Evolutionary conservation across 2,797 vertebrate species (phyloP).

Genomic region (Rhinella marina): DNA sequence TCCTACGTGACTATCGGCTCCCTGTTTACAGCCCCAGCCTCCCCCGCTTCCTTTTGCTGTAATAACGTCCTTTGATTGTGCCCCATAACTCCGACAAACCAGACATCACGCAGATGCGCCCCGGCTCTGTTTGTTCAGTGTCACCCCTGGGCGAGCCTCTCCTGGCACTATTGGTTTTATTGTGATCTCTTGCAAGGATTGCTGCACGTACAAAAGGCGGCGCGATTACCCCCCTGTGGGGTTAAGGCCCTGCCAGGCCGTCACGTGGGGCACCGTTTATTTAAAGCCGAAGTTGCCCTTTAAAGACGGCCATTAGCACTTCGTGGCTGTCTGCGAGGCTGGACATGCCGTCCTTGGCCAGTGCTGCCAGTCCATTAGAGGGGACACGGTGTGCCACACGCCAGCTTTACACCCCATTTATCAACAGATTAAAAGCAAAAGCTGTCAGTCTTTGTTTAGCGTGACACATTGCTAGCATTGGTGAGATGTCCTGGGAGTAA

Average conservation of each 20-base stretch:
- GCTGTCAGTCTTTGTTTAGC: conserved; percentile 9
- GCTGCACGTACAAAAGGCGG: neutral
- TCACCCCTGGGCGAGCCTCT: neutral
- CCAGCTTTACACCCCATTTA: conserved; percentile 33
- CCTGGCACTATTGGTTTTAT: neutral
- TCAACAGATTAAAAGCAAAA: conserved; percentile 34
- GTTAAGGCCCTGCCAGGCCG: neutral
- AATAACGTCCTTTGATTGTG: neutral
- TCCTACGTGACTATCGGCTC: neutral
- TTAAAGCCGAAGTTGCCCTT: conserved; percentile 18
- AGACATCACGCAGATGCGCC: neutral
- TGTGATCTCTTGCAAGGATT: neutral
- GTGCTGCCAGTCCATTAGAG: conserved; percentile 21
- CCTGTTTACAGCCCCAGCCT: neutral
- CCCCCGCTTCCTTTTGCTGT: neutral
- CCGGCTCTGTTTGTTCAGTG: neutral
- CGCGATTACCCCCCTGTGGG: neutral
- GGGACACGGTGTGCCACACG: conserved; percentile 28
- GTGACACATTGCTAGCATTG: conserved; percentile 23
- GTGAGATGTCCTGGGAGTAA: neutral
- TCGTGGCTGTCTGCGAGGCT: neutral
- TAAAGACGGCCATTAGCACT: neutral
- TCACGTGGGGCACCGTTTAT: neutral
- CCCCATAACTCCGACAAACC: neutral
- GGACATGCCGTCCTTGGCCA: conserved; percentile 33